These are phyloP conservation scores for Prostheceraeus crozeri DNA, from an alignment of 2,888 invertebrate genomes.

Conservation along the genomic window DNA sequence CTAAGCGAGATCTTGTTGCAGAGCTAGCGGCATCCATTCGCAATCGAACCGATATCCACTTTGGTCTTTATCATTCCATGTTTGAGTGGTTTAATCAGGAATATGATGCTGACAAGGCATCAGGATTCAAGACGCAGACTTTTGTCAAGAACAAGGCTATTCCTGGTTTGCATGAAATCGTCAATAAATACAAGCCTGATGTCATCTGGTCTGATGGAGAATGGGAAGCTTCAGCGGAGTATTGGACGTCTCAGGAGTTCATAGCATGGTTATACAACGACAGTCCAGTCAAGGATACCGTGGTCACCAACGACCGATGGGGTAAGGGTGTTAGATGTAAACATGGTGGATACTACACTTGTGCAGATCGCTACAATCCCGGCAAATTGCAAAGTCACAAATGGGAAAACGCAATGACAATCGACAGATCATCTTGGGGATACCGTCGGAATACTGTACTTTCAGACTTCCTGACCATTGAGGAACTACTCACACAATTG, in stretches of 20 bases:
- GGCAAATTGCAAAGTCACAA: conserved; percentile 69
- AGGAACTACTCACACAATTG: conserved; percentile 44
- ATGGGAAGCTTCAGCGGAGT: conserved; percentile 67
- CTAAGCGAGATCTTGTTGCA: conserved; percentile 29
- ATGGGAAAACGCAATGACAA: conserved; percentile 90
- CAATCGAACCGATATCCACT: conserved; percentile 59
- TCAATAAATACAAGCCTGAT: conserved; percentile 52
- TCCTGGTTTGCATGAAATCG: conserved; percentile 67
- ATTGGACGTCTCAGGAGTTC: conserved; percentile 57
- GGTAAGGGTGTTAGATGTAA: conserved; percentile 69
- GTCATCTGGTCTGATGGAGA: conserved; percentile 61
- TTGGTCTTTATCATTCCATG: conserved; percentile 54
- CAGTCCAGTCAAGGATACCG: conserved; percentile 68
- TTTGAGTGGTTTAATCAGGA: conserved; percentile 56
- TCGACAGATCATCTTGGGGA: conserved; percentile 69
- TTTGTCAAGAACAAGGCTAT: conserved; percentile 47
- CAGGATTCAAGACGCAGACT: conserved; percentile 41
- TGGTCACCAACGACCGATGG: conserved; percentile 91
- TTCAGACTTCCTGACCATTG: conserved; percentile 52
- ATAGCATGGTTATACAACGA: conserved; percentile 59
- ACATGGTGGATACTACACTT: conserved; percentile 82
- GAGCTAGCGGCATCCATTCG: conserved; percentile 63
- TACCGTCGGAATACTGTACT: conserved; percentile 54
- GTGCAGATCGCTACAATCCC: conserved; percentile 73
- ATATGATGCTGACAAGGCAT: conserved; percentile 47